phyloP scores from a whole-genome alignment of 1,140 invertebrate species.

The Zaprionus kolodkinae region DNA sequence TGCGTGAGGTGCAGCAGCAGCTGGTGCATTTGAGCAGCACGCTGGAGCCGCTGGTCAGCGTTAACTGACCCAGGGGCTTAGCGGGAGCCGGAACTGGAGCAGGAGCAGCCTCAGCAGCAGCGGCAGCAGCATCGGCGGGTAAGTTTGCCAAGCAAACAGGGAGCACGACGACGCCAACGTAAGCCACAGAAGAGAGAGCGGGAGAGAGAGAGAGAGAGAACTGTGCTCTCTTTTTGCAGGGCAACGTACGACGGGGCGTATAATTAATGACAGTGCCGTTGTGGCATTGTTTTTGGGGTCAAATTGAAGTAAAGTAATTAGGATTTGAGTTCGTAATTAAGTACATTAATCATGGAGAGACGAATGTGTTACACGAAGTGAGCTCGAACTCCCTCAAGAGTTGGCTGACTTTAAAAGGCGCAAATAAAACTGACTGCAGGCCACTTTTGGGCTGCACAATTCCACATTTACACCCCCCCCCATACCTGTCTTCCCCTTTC shows the following conservation, averaged over 20 bases:
- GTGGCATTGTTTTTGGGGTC: conserved; percentile 53
- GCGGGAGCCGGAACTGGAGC: conserved; percentile 6
- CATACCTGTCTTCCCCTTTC: neutral
- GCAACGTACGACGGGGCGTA: conserved; percentile 49
- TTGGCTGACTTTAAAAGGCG: conserved; percentile 20
- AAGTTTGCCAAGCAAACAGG: conserved; percentile 68
- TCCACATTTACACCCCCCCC: too few relatives aligned
- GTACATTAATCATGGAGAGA: conserved; percentile 65
- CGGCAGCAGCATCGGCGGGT: conserved; percentile 44
- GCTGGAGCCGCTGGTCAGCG: conserved; percentile 80
- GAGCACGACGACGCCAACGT: conserved; percentile 70
- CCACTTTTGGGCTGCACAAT: neutral
- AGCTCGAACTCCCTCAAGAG: conserved; percentile 9
- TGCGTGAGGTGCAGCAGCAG: conserved; percentile 75
- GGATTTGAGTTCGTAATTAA: conserved; percentile 78
- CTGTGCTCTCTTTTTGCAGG: conserved; percentile 8
- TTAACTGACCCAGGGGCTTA: conserved; percentile 79
- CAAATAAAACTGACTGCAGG: conserved; percentile 16
- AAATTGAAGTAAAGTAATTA: conserved; percentile 74
- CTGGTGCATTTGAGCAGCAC: conserved; percentile 78
- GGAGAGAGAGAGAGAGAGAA: conserved; percentile 11
- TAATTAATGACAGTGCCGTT: conserved; percentile 70
- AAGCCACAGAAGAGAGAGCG: conserved; percentile 43
- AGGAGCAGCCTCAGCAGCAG: conserved; percentile 8
- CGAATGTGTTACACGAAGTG: too few relatives aligned